phyloP scores from a whole-genome alignment of 1,140 invertebrate genomes.

The Sinella curviseta region DNA sequence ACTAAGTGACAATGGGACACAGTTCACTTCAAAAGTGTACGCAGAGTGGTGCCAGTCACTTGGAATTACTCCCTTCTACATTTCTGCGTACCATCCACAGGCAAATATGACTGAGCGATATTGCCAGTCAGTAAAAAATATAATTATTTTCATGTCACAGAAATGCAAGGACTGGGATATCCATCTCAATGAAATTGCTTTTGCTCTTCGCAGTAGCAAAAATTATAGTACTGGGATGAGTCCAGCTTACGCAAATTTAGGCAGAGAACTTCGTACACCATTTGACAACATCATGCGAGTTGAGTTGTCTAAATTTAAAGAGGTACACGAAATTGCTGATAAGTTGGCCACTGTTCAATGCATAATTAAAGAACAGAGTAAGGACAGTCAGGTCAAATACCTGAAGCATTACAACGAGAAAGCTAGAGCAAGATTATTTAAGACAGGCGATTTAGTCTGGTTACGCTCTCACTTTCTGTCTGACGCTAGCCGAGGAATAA shows the following conservation, averaged over 20 bases:
- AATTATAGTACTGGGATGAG: conserved; percentile 52
- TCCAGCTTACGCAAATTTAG: conserved; percentile 54
- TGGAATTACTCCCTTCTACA: conserved; percentile 29
- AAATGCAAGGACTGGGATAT: conserved; percentile 50
- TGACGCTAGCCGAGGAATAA: conserved; percentile 28
- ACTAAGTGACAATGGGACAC: conserved; percentile 32
- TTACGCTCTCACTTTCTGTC: conserved; percentile 30
- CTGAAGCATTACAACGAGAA: conserved; percentile 26
- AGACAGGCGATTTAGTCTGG: conserved; percentile 23
- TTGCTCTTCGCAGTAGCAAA: conserved; percentile 55
- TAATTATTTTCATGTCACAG: conserved; percentile 43
- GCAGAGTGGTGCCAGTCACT: conserved; percentile 20
- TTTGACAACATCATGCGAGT: conserved; percentile 23
- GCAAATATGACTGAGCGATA: conserved; percentile 44
- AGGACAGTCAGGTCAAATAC: background rate
- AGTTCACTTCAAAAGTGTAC: conserved; percentile 28
- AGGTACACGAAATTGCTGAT: background rate
- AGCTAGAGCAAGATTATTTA: background rate
- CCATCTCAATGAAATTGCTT: conserved; percentile 52
- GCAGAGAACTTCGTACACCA: conserved; percentile 51
- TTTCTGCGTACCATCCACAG: conserved; percentile 47
- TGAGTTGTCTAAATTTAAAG: background rate
- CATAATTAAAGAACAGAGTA: background rate
- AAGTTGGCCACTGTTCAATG: conserved; percentile 3
- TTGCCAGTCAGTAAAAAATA: conserved; percentile 44